Base-by-base conservation (phyloP, 2,113 vertebrate genomes). In the Aspidoscelis tigris region DNA sequence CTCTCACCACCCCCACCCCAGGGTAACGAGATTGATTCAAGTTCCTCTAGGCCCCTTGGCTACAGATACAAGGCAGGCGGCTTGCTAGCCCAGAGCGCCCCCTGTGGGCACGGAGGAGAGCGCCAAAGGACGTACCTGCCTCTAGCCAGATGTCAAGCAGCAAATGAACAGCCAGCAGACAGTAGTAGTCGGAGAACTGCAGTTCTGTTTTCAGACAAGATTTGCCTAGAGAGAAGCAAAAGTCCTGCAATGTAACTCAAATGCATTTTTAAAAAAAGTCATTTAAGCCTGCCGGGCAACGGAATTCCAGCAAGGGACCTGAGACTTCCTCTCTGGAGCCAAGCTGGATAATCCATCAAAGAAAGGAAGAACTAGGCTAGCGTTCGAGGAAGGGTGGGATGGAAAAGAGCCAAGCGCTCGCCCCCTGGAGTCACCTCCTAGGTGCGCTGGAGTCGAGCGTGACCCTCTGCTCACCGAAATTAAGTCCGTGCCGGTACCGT, bases 171-270 rank as follows among this genome's bases (percentile, higher is more conserved):
- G 96, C 98, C 94, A 99, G 97, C 68, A 99, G 97, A 88, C 98
- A 99, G 88, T 99, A 99, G 96, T 98, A 98, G 84, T 99, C 98
- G 11, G 98, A 99, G 92, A 98, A 98, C 91, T 99, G 98, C 87
- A 99, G 93, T 92, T 99, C 99, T 18, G 98, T 99, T 96, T 99
- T 99, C 95, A 99, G 96, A 88, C 98, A 96, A 22, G 95, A 96
- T 76, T 94, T 97, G 10, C 99, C 99, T 99, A 87, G 5, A 24
- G 47, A 21, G 22, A 82, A 64, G 75, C 82, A 87, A 81, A 9
- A 84, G 61, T 33, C 7, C 82, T 0, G 16, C 12, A 33, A 65
- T 2, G 33, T 69, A 50, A 24, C 18, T 47, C 3, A 43, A 50
- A 47, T 70, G 26, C 44, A 33, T 33, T 33, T 33, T 33, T 33